Evolutionary conservation across 2,888 invertebrate species (phyloP).

Genomic region (Eumacrocentrus americanus): DNA sequence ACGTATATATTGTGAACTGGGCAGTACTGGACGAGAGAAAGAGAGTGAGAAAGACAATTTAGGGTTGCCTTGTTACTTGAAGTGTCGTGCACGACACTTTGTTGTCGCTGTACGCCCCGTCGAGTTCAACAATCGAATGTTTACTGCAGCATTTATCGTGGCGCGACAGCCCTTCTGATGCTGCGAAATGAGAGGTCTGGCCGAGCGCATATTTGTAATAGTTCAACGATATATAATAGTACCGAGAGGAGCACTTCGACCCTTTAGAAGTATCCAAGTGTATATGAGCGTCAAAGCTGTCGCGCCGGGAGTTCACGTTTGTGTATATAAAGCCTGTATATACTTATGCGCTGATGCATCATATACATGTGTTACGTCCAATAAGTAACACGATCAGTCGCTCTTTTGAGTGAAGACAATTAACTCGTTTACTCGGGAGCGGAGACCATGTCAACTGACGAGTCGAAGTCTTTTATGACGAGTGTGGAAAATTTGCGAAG

Average conservation of each 20-base stretch:
- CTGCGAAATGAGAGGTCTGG: conserved; percentile 17
- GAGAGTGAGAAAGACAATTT: background rate
- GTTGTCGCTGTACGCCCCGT: conserved; percentile 32
- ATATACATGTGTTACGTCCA: too few relatives aligned
- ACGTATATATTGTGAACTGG: background rate
- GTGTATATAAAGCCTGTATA: background rate
- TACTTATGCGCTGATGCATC: too few relatives aligned
- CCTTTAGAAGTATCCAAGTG: conserved; percentile 27
- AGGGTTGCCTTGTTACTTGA: conserved; percentile 24
- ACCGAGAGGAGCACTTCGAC: conserved; percentile 30
- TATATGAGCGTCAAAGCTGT: conserved; percentile 31
- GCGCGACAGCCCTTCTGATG: too few relatives aligned
- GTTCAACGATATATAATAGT: conserved; percentile 31
- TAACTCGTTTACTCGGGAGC: background rate
- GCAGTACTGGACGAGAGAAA: background rate
- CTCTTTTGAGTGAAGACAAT: too few relatives aligned
- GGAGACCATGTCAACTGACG: too few relatives aligned
- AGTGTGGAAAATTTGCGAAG: too few relatives aligned
- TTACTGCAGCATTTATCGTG: conserved; percentile 43
- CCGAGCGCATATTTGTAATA: too few relatives aligned
- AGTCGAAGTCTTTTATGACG: too few relatives aligned
- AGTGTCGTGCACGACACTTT: conserved; percentile 20
- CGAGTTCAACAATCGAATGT: conserved; percentile 42
- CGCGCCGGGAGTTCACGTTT: conserved; percentile 35
- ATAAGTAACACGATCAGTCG: too few relatives aligned